Evolutionary conservation across 1,140 invertebrate genomes (phyloP).

Genomic region (Sinonovacula constricta): DNA sequence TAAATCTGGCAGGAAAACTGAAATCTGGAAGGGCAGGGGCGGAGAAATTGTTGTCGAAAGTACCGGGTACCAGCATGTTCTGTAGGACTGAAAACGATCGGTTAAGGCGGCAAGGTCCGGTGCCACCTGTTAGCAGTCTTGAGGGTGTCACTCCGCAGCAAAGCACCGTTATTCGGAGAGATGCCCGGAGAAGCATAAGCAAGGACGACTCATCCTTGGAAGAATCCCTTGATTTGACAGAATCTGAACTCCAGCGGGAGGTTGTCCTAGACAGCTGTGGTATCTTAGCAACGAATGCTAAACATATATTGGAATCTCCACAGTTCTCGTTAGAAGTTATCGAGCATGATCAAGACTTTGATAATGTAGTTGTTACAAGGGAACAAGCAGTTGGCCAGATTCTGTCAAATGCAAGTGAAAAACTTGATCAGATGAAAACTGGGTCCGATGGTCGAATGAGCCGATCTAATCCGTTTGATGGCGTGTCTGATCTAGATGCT

Average conservation of each 20-base stretch:
- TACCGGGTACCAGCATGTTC: slow-evolving; percentile 42
- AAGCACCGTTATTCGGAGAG: neutral
- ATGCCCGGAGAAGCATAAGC: slow-evolving; percentile 25
- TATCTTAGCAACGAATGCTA: slow-evolving; percentile 64
- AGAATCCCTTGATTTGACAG: slow-evolving; percentile 21
- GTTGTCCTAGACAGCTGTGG: slow-evolving; percentile 69
- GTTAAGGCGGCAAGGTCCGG: neutral
- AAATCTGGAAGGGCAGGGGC: slow-evolving; percentile 34
- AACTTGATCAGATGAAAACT: too few relatives aligned
- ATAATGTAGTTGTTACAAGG: neutral
- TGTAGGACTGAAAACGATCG: neutral
- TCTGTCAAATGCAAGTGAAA: neutral
- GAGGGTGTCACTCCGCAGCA: neutral
- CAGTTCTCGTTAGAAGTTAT: slow-evolving; percentile 17
- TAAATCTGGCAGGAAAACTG: slow-evolving; percentile 36
- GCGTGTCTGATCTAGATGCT: neutral
- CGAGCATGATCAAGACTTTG: neutral
- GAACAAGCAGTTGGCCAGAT: neutral
- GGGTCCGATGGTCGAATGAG: neutral
- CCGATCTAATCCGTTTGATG: slow-evolving; percentile 17
- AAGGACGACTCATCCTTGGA: slow-evolving; percentile 39
- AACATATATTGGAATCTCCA: slow-evolving; percentile 50
- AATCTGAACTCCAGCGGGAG: slow-evolving; percentile 46
- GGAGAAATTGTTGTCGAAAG: slow-evolving; percentile 35
- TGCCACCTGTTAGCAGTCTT: neutral